phyloP scores from a whole-genome alignment of 2,797 vertebrate species.

The Microtus agrestis region DNA sequence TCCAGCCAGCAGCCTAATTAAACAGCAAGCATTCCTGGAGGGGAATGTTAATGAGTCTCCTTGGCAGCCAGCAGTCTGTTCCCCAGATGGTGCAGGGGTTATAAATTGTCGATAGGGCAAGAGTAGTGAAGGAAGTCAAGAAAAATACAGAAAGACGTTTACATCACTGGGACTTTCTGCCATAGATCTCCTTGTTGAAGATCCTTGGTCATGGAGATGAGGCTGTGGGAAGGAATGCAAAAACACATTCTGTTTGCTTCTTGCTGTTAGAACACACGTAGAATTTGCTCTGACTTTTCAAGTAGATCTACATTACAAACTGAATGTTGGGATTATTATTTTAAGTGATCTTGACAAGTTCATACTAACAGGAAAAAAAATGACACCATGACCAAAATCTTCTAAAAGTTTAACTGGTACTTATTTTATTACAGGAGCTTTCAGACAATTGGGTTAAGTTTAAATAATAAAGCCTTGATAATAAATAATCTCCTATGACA shows the following conservation, averaged over 20 bases:
- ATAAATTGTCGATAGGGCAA: constrained; percentile 77
- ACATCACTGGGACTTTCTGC: constrained; percentile 36
- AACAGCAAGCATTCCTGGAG: constrained; percentile 74
- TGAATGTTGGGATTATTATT: background rate
- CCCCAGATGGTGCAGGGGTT: constrained; percentile 80
- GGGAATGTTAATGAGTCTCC: constrained; percentile 83
- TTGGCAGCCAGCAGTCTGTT: constrained; percentile 78
- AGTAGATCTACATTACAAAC: background rate
- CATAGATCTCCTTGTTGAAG: background rate
- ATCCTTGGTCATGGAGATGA: background rate
- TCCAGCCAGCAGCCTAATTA: constrained; percentile 75
- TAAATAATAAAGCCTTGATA: constrained; percentile 12
- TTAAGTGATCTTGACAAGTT: background rate
- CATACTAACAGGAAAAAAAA: constrained; percentile 21
- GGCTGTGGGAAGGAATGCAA: background rate
- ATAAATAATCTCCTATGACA: background rate
- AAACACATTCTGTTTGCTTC: background rate
- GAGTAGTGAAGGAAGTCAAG: constrained; percentile 50
- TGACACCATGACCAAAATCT: background rate
- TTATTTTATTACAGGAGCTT: background rate
- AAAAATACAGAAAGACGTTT: constrained; percentile 61
- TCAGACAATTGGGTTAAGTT: constrained; percentile 21
- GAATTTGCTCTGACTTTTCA: constrained; percentile 32
- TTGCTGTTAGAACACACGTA: background rate
- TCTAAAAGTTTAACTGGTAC: background rate